These are phyloP conservation scores for Aphaenogaster rudis DNA, from an alignment of 1,140 invertebrate genomes.

Conservation along the genomic window DNA sequence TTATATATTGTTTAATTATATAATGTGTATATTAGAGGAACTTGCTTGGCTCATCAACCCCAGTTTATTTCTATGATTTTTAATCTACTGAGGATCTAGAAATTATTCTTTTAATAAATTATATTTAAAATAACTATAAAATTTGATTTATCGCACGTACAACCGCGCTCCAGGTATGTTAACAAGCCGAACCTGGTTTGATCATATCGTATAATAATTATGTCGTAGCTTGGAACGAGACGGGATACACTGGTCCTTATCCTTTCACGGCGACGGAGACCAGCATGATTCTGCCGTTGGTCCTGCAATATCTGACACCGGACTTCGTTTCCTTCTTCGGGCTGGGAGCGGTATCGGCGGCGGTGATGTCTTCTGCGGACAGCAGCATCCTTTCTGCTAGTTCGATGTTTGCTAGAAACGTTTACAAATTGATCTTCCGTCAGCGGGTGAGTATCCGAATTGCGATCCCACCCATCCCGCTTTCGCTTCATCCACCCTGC, in stretches of 20 bases:
- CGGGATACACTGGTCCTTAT: constrained; percentile 92
- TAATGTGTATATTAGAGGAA: no score
- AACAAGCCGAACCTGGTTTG: no score
- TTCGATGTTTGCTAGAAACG: constrained; percentile 99
- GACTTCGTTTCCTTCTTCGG: constrained; percentile 98
- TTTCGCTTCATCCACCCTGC: background rate
- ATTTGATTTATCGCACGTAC: no score
- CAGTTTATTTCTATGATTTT: no score
- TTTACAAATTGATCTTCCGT: constrained; percentile 98
- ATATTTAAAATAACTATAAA: no score
- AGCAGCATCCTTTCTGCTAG: constrained; percentile 98
- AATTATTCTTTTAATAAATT: no score
- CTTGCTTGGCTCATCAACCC: no score
- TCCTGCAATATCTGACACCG: constrained; percentile 98
- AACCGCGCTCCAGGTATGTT: no score
- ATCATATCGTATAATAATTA: constrained; percentile 7
- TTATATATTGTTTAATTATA: no score
- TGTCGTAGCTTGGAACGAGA: constrained; percentile 96
- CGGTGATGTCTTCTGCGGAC: constrained; percentile 99
- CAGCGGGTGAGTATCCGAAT: constrained; percentile 90
- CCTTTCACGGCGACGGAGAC: constrained; percentile 92
- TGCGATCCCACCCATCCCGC: constrained; percentile 6
- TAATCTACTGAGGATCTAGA: no score
- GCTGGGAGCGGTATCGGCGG: constrained; percentile 98
- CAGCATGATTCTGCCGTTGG: constrained; percentile 98